Evolutionary conservation across 1,140 invertebrate genomes (phyloP), one percentile per base, ranked within the genome.

Genomic region (Bombus vancouverensis): DNA sequence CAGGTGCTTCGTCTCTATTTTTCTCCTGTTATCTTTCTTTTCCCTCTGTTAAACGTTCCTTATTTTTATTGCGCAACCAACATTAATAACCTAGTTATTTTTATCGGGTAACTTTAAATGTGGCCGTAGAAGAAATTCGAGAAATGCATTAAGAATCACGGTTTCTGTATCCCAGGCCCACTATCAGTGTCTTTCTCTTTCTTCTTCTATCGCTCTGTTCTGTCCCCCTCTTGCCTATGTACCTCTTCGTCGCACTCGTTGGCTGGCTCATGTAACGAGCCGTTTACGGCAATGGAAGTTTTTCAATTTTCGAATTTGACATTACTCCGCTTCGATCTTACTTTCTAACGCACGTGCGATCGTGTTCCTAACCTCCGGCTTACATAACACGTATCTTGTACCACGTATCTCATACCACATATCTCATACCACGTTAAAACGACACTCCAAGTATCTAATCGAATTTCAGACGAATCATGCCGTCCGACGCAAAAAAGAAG

Each of bases 401-500:
- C 18, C 47, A 53, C 47, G 8, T 66, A 53, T 22, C 18, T 53
- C 18, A 8, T 53, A 53, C 18, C 47, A 53, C 47, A 5, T 66
- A 53, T 22, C 47, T 53, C 18, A 8, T 53, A 53, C 25, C 44
- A 44, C 65, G 5, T n/a, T 32, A 3, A 22, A 53, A 77, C 18
- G 42, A 79, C 62, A 62, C 42, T n/a, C 8, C n/a, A 78, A 18
- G 22, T 22, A n/a, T 66, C 3, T 18, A 6, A 12, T 42, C 8
- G 71, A 88, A 77, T 90, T 88, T 44, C 18, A 86, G 87, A 85
- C 79, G 73, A 86, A 95, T 89, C 92, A 99, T 99, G 99, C 98
- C 99, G 91, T 99, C 98, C 89, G 98, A 99, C 95, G 97, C 99
- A 5, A 99, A 99, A 95, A 99, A 99, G 96, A 98, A 98, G 92